Evolutionary conservation across 2,888 invertebrate genomes (phyloP).

Genomic region (Tetrapedia diversipes): DNA sequence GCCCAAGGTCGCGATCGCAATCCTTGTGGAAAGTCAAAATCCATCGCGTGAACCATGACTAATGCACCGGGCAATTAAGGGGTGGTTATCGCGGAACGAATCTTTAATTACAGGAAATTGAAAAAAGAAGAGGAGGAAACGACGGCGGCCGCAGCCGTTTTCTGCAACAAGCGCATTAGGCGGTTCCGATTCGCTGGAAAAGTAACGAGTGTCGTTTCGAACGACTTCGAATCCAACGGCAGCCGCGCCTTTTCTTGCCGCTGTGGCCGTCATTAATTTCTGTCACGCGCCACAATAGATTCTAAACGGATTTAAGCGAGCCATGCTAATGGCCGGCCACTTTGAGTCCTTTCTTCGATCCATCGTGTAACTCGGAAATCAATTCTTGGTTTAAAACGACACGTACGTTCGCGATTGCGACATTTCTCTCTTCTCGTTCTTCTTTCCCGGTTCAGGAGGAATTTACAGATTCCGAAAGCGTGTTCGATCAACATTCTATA

Average conservation of each 20-base stretch:
- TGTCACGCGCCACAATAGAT: constrained; percentile 22
- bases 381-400: not conserved
- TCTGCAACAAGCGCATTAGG: not conserved
- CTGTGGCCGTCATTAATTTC: constrained; percentile 20
- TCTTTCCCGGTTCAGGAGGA: too few relatives aligned
- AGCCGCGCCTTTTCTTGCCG: constrained; percentile 24
- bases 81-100: not conserved
- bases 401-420: not conserved
- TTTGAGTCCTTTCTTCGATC: constrained; percentile 1
- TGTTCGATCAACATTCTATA: not conserved
- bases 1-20: not conserved
- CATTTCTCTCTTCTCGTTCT: not conserved
- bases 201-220: constrained; percentile 7
- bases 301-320: constrained; percentile 24
- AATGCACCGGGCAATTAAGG: constrained; percentile 11
- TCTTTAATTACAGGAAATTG: constrained; percentile 29
- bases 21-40: constrained; percentile 10
- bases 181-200: constrained; percentile 5
- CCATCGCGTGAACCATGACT: constrained; percentile 12
- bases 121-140: not conserved
- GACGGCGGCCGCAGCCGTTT: too few relatives aligned
- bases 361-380: constrained; percentile 2
- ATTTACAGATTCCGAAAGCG: too few relatives aligned
- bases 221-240: constrained; percentile 4
- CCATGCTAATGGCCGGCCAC: constrained; percentile 9